phyloP scores from a whole-genome alignment of 2,888 invertebrate genomes.

The Thyatira batis region DNA sequence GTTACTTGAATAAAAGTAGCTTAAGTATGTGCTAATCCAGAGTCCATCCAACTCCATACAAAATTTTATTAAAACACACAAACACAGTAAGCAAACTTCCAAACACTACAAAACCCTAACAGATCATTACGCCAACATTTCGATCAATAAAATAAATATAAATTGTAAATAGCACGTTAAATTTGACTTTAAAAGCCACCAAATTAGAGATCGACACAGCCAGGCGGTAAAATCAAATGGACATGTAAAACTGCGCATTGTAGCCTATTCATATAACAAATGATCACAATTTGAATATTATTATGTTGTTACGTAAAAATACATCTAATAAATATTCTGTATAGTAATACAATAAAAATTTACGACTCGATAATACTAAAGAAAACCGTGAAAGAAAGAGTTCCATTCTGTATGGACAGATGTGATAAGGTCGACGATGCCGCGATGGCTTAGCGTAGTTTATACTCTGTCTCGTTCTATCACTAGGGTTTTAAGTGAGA shows the following conservation, averaged over 20 bases:
- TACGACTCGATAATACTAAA: background rate
- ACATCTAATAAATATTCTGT: slow-evolving; percentile 5
- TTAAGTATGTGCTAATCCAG: too few relatives aligned
- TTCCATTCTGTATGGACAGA: background rate
- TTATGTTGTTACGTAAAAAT: slow-evolving; percentile 17
- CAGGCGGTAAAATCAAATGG: slow-evolving; percentile 9
- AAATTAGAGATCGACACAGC: slow-evolving; percentile 2
- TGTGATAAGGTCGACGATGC: too few relatives aligned
- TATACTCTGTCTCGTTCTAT: too few relatives aligned
- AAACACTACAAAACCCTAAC: background rate
- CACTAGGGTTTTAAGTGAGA: too few relatives aligned
- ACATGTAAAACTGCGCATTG: slow-evolving; percentile 9
- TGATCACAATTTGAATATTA: slow-evolving; percentile 19
- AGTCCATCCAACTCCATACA: too few relatives aligned
- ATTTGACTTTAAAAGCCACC: background rate
- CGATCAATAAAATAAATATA: background rate
- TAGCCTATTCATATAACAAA: slow-evolving; percentile 17
- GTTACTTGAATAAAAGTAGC: too few relatives aligned
- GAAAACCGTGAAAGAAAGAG: background rate
- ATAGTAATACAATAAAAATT: background rate
- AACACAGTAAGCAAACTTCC: too few relatives aligned
- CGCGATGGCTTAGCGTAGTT: too few relatives aligned
- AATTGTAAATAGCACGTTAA: background rate
- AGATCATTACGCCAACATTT: background rate
- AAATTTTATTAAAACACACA: too few relatives aligned